phyloP scores from a whole-genome alignment of 1,140 invertebrate species.

The Microplitis demolitor region DNA sequence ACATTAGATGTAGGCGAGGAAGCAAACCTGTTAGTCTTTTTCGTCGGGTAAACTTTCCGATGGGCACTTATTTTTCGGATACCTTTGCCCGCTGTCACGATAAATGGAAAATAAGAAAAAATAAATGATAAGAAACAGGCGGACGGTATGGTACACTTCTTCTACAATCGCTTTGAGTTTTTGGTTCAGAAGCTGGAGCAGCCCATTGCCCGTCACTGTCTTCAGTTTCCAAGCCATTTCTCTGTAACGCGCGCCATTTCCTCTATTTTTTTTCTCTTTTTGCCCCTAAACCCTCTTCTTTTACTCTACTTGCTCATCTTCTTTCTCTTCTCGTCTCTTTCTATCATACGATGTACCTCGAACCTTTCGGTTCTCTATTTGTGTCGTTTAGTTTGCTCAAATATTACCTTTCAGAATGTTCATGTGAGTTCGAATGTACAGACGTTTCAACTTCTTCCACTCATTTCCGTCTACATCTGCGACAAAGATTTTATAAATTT shows the following conservation, averaged over 20 bases:
- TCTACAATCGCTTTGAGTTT: conserved; percentile 52
- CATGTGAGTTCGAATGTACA: conserved; percentile 20
- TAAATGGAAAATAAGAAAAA: conserved; percentile 14
- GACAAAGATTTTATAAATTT: conserved; percentile 50
- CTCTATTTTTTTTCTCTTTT: conserved; percentile 48
- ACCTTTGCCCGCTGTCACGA: conserved; percentile 3
- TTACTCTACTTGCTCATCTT: conserved; percentile 26
- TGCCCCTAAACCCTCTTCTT: conserved; percentile 37
- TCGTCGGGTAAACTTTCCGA: neutral
- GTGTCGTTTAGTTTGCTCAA: conserved; percentile 60
- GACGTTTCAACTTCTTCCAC: conserved; percentile 12
- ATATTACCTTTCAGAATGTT: conserved; percentile 50
- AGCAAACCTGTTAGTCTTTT: neutral
- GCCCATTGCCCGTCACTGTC: conserved; percentile 60
- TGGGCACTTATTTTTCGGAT: conserved; percentile 1
- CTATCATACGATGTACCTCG: conserved; percentile 27
- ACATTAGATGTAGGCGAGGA: too few relatives aligned
- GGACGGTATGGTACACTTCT: conserved; percentile 41
- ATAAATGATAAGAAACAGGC: conserved; percentile 15
- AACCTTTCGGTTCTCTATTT: conserved; percentile 58
- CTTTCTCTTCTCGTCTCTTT: conserved; percentile 15
- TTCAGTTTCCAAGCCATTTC: conserved; percentile 63
- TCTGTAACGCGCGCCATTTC: conserved; percentile 62
- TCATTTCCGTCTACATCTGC: conserved; percentile 28
- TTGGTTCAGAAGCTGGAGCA: conserved; percentile 51